Percentiles rank a stretch among this genome's conserved stretches.
These are phyloP conservation scores for Tragelaphus strepsiceros DNA, from an alignment of 2,113 vertebrate species.

Conservation along the genomic window DNA sequence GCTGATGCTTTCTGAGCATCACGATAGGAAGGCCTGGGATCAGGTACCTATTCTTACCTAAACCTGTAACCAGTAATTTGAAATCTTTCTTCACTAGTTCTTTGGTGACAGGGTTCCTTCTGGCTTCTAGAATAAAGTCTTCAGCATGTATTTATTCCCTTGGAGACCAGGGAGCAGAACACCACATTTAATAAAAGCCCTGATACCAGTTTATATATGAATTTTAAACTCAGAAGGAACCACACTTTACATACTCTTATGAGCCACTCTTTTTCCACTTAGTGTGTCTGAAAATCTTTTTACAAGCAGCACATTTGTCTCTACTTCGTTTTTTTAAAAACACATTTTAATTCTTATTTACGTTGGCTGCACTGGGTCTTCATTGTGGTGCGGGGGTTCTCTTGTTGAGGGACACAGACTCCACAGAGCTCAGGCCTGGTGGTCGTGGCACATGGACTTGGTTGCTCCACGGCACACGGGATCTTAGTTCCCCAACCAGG, in stretches of 20 bases:
- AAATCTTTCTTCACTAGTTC: neutral
- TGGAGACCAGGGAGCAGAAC: slow-evolving; percentile 4
- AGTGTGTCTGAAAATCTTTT: slow-evolving; percentile 27
- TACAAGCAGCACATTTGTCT: slow-evolving; percentile 27
- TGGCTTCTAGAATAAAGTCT: slow-evolving; percentile 24
- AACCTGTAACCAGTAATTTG: neutral
- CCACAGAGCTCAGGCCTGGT: neutral
- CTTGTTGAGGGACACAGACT: neutral
- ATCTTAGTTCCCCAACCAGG: neutral
- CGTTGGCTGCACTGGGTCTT: neutral
- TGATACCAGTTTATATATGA: slow-evolving; percentile 6
- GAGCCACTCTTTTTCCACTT: slow-evolving; percentile 2
- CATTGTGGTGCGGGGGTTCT: neutral
- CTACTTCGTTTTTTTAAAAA: neutral
- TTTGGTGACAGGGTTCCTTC: neutral
- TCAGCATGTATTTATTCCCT: neutral
- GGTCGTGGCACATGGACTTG: neutral
- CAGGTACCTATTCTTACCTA: neutral
- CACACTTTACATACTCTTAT: neutral
- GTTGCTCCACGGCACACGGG: neutral
- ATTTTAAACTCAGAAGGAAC: slow-evolving; percentile 36
- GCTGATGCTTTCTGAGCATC: neutral
- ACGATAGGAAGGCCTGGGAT: neutral
- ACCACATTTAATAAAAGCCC: slow-evolving; percentile 33
- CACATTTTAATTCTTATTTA: neutral